Conservation (phyloP, 2,888 invertebrate species). For the Oscheius sp. region DNA sequence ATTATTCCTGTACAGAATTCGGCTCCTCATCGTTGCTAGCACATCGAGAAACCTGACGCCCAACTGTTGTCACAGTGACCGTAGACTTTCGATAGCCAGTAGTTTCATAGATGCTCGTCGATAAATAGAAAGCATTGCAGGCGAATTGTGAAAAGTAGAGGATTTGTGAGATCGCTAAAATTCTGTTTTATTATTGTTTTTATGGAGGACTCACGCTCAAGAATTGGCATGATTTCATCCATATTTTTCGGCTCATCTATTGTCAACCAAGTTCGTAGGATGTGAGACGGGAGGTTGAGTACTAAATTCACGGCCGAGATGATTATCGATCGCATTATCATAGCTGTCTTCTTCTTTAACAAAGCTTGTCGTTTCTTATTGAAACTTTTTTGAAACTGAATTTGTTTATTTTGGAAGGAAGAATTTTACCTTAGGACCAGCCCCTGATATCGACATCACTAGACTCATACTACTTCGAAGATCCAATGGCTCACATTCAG, state of each 20-base stretch:
- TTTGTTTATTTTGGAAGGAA: not conserved
- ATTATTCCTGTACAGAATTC: conserved; percentile 1
- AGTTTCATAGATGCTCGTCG: conserved; percentile 68
- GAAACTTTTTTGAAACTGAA: conserved; percentile 13
- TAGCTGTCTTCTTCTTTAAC: conserved; percentile 50
- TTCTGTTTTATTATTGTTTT: not conserved
- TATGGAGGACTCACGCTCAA: conserved; percentile 44
- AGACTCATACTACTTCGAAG: conserved; percentile 38
- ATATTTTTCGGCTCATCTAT: conserved; percentile 47
- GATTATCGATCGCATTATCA: conserved; percentile 59
- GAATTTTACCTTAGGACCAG: conserved; percentile 27
- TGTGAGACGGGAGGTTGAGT: conserved; percentile 64
- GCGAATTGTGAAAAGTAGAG: conserved; percentile 68
- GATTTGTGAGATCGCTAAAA: conserved; percentile 61
- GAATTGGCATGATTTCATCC: conserved; percentile 27
- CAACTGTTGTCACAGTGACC: conserved; percentile 39
- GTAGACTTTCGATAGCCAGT: conserved; percentile 44
- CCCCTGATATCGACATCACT: conserved; percentile 41
- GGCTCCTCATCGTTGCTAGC: conserved; percentile 42
- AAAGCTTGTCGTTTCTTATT: conserved; percentile 33
- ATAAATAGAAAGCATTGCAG: conserved; percentile 67
- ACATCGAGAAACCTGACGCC: conserved; percentile 45
- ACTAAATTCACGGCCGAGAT: conserved; percentile 64
- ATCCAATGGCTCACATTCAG: conserved; percentile 27
- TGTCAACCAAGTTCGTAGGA: conserved; percentile 55